A percentile compares a stretch with the other conserved stretches of the same genome.
These are phyloP conservation scores for Brachypterus glaber DNA, from an alignment of 2,888 invertebrate species.

Conservation along the genomic window DNA sequence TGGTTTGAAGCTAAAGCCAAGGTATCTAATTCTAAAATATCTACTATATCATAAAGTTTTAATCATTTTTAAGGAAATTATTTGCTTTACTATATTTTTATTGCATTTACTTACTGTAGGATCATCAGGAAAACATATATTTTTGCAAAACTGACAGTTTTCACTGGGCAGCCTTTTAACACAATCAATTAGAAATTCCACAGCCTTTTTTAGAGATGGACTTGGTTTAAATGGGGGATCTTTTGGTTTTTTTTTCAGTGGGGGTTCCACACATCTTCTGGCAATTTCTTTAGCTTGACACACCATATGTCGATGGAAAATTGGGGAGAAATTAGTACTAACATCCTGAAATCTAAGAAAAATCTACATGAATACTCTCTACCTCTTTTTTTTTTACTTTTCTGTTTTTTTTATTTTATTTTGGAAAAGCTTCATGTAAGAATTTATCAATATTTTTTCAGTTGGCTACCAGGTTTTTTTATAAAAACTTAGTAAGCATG, in stretches of 20 bases:
- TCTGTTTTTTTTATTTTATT: too few species aligned
- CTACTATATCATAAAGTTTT: too few species aligned
- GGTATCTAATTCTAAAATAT: too few species aligned
- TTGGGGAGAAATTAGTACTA: conserved; percentile 56
- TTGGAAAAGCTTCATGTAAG: too few species aligned
- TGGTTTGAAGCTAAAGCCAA: too few species aligned
- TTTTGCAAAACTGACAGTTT: conserved; percentile 54
- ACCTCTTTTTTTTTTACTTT: too few species aligned
- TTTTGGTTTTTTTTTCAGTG: conserved; percentile 46
- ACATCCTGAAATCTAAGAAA: conserved; percentile 46
- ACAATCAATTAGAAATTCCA: conserved; percentile 52
- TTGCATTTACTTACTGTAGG: conserved; percentile 45
- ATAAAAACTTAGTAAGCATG: too few species aligned
- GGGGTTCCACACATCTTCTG: conserved; percentile 59
- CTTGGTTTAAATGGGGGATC: conserved; percentile 50
- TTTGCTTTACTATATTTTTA: too few species aligned
- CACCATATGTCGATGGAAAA: conserved; percentile 51
- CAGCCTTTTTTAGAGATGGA: conserved; percentile 52
- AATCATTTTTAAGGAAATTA: too few species aligned
- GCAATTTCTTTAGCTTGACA: conserved; percentile 60
- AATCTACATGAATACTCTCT: not conserved
- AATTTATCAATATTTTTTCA: too few species aligned
- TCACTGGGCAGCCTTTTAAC: conserved; percentile 53
- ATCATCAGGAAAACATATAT: conserved; percentile 49
- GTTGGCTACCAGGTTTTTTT: too few species aligned